Evolutionary conservation across 2,113 vertebrate species (phyloP), one percentile per base, ranked within the genome.

Genomic region (Neogobius melanostomus): DNA sequence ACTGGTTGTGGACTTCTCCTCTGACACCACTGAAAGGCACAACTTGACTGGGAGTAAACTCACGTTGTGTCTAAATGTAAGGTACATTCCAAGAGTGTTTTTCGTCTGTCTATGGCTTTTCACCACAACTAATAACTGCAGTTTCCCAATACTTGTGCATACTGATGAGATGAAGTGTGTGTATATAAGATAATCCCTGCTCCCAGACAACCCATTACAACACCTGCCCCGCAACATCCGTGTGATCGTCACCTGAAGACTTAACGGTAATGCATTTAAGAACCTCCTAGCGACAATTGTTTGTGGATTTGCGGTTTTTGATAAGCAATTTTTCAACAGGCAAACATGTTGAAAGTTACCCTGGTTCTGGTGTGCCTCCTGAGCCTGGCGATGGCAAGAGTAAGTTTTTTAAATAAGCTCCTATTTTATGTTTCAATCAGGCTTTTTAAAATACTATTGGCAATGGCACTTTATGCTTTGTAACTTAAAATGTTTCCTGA

Each of bases 341-440:
- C 16, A 45, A 10, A 16, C 77, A 90, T 84, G 80, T 89, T 91
- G 87, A 93, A 89, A 82, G 57, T 69, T 14, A 36, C 28, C 0
- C 2, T 89, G 63, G 49, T 88, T 7, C 62, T 91, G 17, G 69
- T 81, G 70, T 87, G 87, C 64, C 77, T 92, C 65, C 66, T 89
- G 69, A 82, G 80, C 57, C 42, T 91, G 15, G 28, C 71, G 51
- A 17, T 89, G 78, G 85, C 64, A 14, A 84, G 79, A 56, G 89
- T 93, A 76, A 76, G 87, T 83, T 21, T 68, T 45, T n/a, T 8
- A 17, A 17, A 10, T 56, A 17, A 7, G 8, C 53, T 56, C 21
- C 28, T 36, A 36, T 36, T 36, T 36, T 36, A 36, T 36, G 28
- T 36, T 36, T 36, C 28, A 36, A 36, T 36, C 3, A 36, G 2